Evolutionary conservation across 2,113 vertebrate species (phyloP).

Genomic region (Piaya cayana): DNA sequence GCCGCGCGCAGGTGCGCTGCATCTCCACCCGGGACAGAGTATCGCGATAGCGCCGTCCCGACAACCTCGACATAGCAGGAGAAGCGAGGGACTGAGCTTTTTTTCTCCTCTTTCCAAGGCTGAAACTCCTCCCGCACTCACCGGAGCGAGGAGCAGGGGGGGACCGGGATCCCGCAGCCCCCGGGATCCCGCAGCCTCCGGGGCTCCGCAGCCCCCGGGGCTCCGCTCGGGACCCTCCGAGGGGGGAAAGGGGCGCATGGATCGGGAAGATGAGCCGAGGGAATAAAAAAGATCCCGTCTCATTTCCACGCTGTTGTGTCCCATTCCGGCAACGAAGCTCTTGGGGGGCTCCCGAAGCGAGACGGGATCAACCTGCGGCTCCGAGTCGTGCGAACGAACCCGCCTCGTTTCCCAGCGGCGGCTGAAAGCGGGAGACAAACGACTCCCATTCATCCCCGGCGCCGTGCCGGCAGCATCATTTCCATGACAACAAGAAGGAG

Average conservation of each 20-base stretch:
- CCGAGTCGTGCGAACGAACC: constrained; percentile 49
- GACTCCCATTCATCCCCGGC: constrained; percentile 72
- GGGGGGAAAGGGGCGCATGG: constrained; percentile 44
- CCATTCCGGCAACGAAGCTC: constrained; percentile 71
- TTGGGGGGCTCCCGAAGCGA: constrained; percentile 18
- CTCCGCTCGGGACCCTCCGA: constrained; percentile 51
- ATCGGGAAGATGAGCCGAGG: constrained; percentile 68
- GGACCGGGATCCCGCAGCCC: constrained; percentile 20
- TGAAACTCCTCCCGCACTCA: constrained; percentile 12
- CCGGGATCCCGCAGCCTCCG: too few relatives aligned
- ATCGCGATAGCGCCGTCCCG: not conserved
- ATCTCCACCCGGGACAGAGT: not conserved
- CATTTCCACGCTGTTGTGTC: constrained; percentile 70
- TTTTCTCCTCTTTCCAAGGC: constrained; percentile 12
- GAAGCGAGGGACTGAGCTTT: not conserved
- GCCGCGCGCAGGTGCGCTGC: not conserved
- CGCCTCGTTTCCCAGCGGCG: constrained; percentile 55
- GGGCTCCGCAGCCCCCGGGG: constrained; percentile 37
- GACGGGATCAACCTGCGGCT: constrained; percentile 31
- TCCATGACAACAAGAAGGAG: constrained; percentile 95
- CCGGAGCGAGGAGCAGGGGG: not conserved
- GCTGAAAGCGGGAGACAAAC: constrained; percentile 72
- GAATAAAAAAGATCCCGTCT: constrained; percentile 58
- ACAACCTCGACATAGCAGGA: not conserved
- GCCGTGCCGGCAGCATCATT: constrained; percentile 87